These are phyloP conservation scores for Drosophila acutilabella DNA, from an alignment of 2,888 invertebrate species.

Conservation along the genomic window DNA sequence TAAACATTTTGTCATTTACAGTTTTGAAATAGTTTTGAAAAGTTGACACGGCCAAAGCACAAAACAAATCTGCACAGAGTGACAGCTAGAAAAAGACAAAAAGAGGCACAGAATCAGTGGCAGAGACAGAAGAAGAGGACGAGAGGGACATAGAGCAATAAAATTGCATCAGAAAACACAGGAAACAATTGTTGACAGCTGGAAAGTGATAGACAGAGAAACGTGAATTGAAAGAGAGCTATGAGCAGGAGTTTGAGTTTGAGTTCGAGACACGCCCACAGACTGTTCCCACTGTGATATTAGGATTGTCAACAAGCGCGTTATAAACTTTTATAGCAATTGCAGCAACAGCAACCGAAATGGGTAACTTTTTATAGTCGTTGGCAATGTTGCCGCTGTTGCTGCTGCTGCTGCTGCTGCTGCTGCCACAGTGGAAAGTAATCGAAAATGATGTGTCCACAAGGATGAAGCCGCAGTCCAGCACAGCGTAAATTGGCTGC, in stretches of 20 bases:
- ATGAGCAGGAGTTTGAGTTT: background rate
- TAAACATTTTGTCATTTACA: conserved; percentile 84
- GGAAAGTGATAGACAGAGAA: conserved; percentile 5
- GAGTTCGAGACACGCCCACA: conserved; percentile 10
- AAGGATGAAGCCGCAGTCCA: conserved; percentile 59
- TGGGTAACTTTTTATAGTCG: conserved; percentile 60
- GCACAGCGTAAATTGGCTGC: conserved; percentile 75
- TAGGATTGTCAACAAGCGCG: conserved; percentile 80
- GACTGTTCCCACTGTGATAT: conserved; percentile 65
- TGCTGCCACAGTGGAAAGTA: conserved; percentile 46
- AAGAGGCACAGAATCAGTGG: background rate
- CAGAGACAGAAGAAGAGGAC: background rate
- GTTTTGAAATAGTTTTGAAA: conserved; percentile 82
- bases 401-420: background rate
- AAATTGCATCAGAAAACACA: conserved; percentile 63
- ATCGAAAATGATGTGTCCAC: conserved; percentile 82
- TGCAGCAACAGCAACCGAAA: conserved; percentile 45
- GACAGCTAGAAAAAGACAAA: conserved; percentile 14
- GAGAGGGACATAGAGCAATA: conserved; percentile 47
- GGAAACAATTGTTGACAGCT: conserved; percentile 76
- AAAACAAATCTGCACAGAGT: conserved; percentile 61
- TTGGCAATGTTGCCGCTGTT: conserved; percentile 12
- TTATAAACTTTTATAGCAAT: conserved; percentile 83
- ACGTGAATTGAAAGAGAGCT: conserved; percentile 17
- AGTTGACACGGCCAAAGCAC: conserved; percentile 73